Conservation (phyloP, 2,113 vertebrate genomes). For the Amphilophus citrinellus region DNA sequence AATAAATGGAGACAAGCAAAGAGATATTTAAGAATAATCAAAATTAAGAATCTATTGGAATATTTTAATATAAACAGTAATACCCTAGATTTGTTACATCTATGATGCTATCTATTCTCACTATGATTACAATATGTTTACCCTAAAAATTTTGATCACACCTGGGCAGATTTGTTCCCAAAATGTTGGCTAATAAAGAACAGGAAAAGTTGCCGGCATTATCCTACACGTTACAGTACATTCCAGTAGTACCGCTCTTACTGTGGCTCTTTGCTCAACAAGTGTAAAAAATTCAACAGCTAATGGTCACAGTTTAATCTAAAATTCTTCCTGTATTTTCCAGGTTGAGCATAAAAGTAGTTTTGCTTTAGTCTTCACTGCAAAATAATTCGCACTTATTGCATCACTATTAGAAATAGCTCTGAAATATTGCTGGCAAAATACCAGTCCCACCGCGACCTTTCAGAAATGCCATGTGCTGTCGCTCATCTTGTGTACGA, state of each 20-base stretch:
- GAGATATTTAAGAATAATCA: neutral
- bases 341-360: neutral
- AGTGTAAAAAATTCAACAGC: neutral
- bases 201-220: neutral
- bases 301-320: neutral
- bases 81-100: neutral
- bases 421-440: neutral
- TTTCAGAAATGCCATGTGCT: slow-evolving; percentile 20
- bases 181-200: neutral
- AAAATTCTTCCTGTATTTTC: neutral
- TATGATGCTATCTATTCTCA: no score
- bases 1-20: slow-evolving; percentile 34
- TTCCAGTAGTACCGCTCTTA: neutral
- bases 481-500: neutral
- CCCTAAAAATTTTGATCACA: no score
- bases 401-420: neutral
- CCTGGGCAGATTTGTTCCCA: rapidly evolving
- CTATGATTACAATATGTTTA: no score
- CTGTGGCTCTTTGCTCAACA: neutral
- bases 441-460: neutral
- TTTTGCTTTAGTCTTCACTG: no score
- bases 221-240: rapidly evolving
- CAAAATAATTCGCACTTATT: neutral
- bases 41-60: neutral
- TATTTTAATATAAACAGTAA: neutral